Percentiles rank a stretch among this genome's conserved stretches.
phyloP scores from a whole-genome alignment of 2,888 invertebrate genomes.

The Agonopterix heracliana region DNA sequence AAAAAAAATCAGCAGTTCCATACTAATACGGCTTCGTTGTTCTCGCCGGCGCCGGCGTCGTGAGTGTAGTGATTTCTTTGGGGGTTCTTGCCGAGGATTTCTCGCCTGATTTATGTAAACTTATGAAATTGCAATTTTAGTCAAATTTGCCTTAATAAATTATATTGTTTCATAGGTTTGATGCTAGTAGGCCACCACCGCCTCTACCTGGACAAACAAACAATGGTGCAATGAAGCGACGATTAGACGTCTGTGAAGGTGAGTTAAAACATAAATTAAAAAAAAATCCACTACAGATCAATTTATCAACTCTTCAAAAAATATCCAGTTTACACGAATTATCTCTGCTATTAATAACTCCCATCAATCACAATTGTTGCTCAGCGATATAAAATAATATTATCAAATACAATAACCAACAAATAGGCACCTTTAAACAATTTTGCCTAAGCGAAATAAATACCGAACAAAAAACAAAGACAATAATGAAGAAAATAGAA shows the following conservation, averaged over 20 bases:
- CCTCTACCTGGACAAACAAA: conserved; percentile 25
- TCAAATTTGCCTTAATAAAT: background rate
- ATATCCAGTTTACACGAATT: too few species aligned
- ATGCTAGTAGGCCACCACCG: conserved; percentile 51
- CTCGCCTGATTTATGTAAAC: background rate
- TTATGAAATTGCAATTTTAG: background rate
- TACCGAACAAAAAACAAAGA: background rate
- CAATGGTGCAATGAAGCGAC: conserved; percentile 29
- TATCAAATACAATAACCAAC: background rate
- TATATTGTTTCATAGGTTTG: conserved; percentile 33
- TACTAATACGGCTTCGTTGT: too few species aligned
- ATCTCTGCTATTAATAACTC: background rate
- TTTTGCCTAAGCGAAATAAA: background rate
- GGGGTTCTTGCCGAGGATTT: too few species aligned
- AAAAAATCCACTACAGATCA: background rate
- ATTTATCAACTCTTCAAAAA: too few species aligned
- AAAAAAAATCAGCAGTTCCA: too few species aligned
- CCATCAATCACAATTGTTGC: conserved; percentile 19
- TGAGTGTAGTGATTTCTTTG: too few species aligned
- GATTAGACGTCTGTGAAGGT: conserved; percentile 24
- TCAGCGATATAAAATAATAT: conserved; percentile 29
- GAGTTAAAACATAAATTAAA: background rate
- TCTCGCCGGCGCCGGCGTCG: too few species aligned
- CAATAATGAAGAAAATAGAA: too few species aligned
- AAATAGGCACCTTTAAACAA: background rate